Evolutionary conservation across 2,888 invertebrate genomes (phyloP), one percentile per base, ranked within the genome.

Genomic region (Philopedon plagiatum): DNA sequence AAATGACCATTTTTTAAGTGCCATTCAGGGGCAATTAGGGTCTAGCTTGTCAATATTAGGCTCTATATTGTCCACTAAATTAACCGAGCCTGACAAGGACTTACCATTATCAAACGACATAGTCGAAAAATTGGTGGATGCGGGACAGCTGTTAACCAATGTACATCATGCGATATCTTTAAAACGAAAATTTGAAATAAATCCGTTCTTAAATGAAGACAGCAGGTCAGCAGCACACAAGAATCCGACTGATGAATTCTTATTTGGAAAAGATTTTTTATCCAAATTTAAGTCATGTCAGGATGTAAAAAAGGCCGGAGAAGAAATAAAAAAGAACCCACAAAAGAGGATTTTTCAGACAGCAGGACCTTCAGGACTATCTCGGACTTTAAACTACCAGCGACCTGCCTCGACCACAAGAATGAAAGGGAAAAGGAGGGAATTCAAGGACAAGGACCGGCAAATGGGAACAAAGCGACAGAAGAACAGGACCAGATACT

Each of bases 131-230:
- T 39, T 39, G 15, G 11, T 13, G 15, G 61, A 61, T 21, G 61
- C 61, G 9, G 26, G 41, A n/a, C 44, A 44, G 19, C 44, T 61
- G 1, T 44, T 29, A 9, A 18, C 44, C 41, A 26, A 9, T 37
- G 61, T 61, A 2, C 61, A 61, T 7, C 41, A 61, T n/a, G 46
- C 32, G 5, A 9, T 61, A n/a, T 61, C 61, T 0, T 2, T 44
- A 11, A 61, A 46, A 29, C 18, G 61, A 23, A 11, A 18, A 44
- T 61, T 61, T 11, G 61, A 61, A 2, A 18, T 61, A 0, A 15
- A n/a, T n/a, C 61, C 21, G 8, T 29, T 44, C 19, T 11, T 61
- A 1, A 61, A 44, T 44, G 26, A 41, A 21, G 61, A 61, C 8
- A 11, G 44, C 8, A 46, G 11, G 26, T 11, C 61, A n/a, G 61